Percentiles rank a stretch among this genome's conserved stretches.
phyloP scores from a whole-genome alignment of 2,888 invertebrate genomes.

The Leptopilina myrica region DNA sequence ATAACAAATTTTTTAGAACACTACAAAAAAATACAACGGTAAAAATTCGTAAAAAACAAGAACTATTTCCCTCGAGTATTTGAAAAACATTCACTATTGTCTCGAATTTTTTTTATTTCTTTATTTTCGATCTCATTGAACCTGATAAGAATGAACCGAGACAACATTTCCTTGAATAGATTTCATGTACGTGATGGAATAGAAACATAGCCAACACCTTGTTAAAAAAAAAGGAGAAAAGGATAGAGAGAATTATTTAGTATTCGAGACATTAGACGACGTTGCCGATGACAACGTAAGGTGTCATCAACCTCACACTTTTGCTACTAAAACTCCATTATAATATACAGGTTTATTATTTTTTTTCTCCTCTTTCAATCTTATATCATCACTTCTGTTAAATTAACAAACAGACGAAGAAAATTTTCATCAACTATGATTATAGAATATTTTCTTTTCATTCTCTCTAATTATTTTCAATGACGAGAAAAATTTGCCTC shows the following conservation, averaged over 20 bases:
- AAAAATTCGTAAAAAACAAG: too few relatives aligned
- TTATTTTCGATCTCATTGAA: constrained; percentile 6
- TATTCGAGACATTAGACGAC: constrained; percentile 46
- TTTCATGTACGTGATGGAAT: constrained; percentile 2
- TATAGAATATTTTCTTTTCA: too few relatives aligned
- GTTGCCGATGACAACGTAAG: constrained; percentile 20
- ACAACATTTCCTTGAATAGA: constrained; percentile 11
- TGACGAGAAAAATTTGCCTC: too few relatives aligned
- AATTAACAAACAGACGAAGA: too few relatives aligned
- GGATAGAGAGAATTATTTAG: constrained; percentile 52
- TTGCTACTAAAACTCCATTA: constrained; percentile 44
- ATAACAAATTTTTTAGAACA: too few relatives aligned
- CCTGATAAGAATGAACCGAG: background rate
- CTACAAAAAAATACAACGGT: too few relatives aligned
- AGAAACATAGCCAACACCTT: background rate
- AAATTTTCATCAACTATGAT: too few relatives aligned
- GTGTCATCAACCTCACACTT: constrained; percentile 56
- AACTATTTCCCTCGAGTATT: too few relatives aligned
- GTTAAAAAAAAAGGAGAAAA: constrained; percentile 38
- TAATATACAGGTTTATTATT: constrained; percentile 2
- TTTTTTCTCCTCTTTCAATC: too few relatives aligned
- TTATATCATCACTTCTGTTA: too few relatives aligned
- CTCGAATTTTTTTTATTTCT: background rate
- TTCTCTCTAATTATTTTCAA: too few relatives aligned
- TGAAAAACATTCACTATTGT: background rate